phyloP scores from a whole-genome alignment of 1,140 invertebrate genomes.

The Limonius californicus region DNA sequence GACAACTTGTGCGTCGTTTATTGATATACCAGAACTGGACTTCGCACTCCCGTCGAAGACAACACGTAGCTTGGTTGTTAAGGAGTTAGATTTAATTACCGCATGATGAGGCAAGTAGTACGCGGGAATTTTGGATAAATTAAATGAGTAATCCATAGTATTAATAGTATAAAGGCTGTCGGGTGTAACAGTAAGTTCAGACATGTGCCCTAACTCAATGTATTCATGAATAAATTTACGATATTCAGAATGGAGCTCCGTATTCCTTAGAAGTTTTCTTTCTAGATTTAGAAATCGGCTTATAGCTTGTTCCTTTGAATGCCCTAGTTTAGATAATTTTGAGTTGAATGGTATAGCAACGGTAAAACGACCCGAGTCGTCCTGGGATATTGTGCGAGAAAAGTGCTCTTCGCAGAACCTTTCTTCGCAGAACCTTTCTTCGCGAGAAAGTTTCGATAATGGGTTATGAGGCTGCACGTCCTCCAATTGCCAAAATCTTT shows the following conservation, averaged over 20 bases:
- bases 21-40: neutral
- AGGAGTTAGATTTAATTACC: slow-evolving; percentile 37
- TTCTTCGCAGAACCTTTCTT: slow-evolving; percentile 25
- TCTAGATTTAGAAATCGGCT: slow-evolving; percentile 29
- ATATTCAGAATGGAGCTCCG: slow-evolving; percentile 28
- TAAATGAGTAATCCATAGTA: too few relatives aligned
- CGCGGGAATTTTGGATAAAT: too few relatives aligned
- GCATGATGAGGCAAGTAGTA: slow-evolving; percentile 48
- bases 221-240: slow-evolving; percentile 40
- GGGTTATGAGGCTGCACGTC: slow-evolving; percentile 17
- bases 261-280: slow-evolving; percentile 25
- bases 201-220: slow-evolving; percentile 35
- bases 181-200: neutral
- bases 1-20: slow-evolving; percentile 34
- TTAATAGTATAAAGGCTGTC: too few relatives aligned
- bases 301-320: slow-evolving; percentile 30
- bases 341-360: slow-evolving; percentile 29
- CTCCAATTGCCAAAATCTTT: slow-evolving; percentile 31
- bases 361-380: too few relatives aligned
- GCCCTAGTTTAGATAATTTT: slow-evolving; percentile 23
- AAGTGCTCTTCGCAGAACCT: slow-evolving; percentile 28
- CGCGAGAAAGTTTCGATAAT: slow-evolving; percentile 3
- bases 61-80: slow-evolving; percentile 39
- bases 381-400: slow-evolving; percentile 21
- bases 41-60: slow-evolving; percentile 43